Evolutionary conservation across 2,888 invertebrate species (phyloP).

Genomic region (Noctua fimbriata): DNA sequence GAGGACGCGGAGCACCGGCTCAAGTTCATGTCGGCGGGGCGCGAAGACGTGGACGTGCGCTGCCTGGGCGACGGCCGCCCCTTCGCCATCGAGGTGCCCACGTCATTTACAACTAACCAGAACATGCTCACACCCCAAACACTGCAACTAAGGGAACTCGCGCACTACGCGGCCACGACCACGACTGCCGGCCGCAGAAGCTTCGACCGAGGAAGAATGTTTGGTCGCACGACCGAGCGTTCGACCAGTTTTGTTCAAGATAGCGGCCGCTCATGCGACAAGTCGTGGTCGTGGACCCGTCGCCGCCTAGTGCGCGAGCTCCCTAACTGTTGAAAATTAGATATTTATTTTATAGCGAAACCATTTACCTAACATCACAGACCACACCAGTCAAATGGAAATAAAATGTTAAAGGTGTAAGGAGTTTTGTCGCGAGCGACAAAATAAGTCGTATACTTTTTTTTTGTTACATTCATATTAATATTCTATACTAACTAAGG

Average conservation of each 20-base stretch:
- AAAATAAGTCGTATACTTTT: too few species aligned
- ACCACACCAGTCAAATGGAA: background rate
- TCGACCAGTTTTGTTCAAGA: background rate
- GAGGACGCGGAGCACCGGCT: constrained; percentile 81
- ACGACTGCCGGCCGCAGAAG: background rate
- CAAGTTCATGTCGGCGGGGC: constrained; percentile 97
- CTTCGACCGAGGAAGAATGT: background rate
- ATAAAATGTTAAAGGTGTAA: background rate
- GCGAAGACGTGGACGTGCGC: constrained; percentile 99
- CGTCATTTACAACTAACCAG: constrained; percentile 50
- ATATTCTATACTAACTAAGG: too few species aligned
- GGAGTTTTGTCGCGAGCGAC: background rate
- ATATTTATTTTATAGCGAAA: background rate
- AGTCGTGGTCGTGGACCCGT: background rate
- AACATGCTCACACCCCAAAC: background rate
- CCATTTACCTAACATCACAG: background rate
- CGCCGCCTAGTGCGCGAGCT: background rate
- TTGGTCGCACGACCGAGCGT: background rate
- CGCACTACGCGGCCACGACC: background rate
- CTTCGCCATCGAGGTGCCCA: constrained; percentile 95
- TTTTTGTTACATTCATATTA: too few species aligned
- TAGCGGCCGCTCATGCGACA: background rate
- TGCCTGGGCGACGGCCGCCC: constrained; percentile 98
- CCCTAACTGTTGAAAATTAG: background rate
- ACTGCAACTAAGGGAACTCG: background rate